Evolutionary conservation across 2,888 invertebrate species (phyloP).

Genomic region (Alcis repandata): DNA sequence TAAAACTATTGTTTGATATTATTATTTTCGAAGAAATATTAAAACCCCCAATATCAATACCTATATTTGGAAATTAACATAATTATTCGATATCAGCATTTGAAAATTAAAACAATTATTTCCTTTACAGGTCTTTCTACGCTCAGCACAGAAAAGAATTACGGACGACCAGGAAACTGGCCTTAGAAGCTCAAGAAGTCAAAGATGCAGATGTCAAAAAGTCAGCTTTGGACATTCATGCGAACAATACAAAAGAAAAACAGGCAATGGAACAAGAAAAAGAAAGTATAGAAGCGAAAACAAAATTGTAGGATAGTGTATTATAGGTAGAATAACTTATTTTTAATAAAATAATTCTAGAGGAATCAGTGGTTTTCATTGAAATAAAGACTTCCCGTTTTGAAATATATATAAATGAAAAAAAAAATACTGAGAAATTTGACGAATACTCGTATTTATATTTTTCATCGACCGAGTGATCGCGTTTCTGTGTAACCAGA

Average conservation of each 20-base stretch:
- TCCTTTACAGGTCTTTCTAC: constrained; percentile 69
- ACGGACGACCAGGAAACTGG: constrained; percentile 65
- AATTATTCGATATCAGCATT: no score
- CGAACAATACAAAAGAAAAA: constrained; percentile 24
- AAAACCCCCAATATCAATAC: no score
- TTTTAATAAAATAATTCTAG: constrained; percentile 20
- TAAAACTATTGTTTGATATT: no score
- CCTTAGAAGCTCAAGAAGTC: constrained; percentile 65
- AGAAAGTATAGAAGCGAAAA: constrained; percentile 38
- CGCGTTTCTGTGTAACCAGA: no score
- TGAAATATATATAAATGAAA: not conserved
- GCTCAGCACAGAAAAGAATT: constrained; percentile 62
- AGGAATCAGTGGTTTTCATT: not conserved
- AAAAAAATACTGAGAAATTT: no score
- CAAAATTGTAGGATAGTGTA: constrained; percentile 30
- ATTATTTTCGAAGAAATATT: no score
- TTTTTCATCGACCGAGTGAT: no score
- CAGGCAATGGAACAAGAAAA: constrained; percentile 17
- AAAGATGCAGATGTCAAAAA: constrained; percentile 46
- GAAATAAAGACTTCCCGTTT: not conserved
- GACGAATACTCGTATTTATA: no score
- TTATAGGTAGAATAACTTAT: constrained; percentile 15
- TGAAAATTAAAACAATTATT: not conserved
- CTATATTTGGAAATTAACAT: no score
- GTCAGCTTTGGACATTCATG: constrained; percentile 23